Evolutionary conservation across 2,888 invertebrate species (phyloP), one percentile per base, ranked within the genome.

Genomic region (Tineola bisselliella): DNA sequence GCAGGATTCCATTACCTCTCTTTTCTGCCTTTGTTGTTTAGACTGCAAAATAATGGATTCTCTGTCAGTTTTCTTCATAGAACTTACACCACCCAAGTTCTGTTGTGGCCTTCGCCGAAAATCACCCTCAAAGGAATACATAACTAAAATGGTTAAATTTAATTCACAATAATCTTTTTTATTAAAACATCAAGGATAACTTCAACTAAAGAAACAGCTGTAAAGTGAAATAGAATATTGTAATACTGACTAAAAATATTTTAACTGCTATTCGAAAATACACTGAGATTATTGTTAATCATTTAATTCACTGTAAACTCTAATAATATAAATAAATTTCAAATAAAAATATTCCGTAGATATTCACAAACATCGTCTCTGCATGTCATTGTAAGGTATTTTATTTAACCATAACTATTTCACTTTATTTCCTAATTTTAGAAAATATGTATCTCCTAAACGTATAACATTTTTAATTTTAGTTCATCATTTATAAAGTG

Each of bases 121-220:
- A 76, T 97, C 94, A 62, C 98, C 98, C 78, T 98, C 97, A 76
- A 98, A 98, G 71, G 93, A 90, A 79, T 90, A 90, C 91, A 90
- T 90, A 63, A 65, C 78, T 79, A 64, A 63, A 75, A 75, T 3
- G n/a, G 15, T 10, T 12, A 12, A 2, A 6, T 4, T 38, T 38
- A 12, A 38, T 38, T 38, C 10, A 38, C 38, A 12, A 38, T 38
- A 25, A 31, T 17, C 19, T n/a, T 25, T 13, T 33, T 33, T 33
- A 33, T 33, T 8, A 19, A 17, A 56, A 17, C 38, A 38, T 12
- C 10, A 38, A 38, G n/a, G n/a, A 38, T n/a, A 38, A 38, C n/a
- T 6, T 62, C 56, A 61, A 60, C 44, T 60, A 57, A 63, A 63
- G 63, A 63, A 65, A 62, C 65, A 63, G 62, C 63, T 63, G 18